Base-by-base conservation (phyloP, 2,888 invertebrate species). In the Rhorus exstirpatorius region DNA sequence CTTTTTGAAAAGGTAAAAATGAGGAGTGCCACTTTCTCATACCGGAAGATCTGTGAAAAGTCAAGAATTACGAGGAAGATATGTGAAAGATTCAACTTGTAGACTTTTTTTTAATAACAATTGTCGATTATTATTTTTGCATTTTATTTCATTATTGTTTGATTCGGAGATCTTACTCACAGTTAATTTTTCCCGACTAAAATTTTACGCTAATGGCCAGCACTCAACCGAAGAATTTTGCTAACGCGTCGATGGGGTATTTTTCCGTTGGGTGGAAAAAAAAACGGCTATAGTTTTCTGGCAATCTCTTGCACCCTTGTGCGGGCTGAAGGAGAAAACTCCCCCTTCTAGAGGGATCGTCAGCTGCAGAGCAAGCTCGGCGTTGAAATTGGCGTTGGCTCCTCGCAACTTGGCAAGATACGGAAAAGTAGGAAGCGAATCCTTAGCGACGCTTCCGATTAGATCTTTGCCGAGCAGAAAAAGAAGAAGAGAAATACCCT, bases 361-460 rank as follows among this genome's bases (percentile, higher is more conserved):
- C 63, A 19, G n/a, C 21, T 51, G 61, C 24, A 49, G 38, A 49
- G 46, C 46, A 46, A 55, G 58, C 67, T 77, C 55, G 58, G 58
- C 58, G 70, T 67, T 61, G 75, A 75, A 79, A 82, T 77, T 72
- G 72, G 63, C 68, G 71, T 65, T 63, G 70, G 63, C 55, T 79
- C 41, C 38, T 38, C 67, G 58, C 17, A 53, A 61, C 31, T 65
- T 55, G 51, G 31, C 38, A 17, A 38, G 76, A 76, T 83, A 76
- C 61, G 65, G 55, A 76, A 35, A 68, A 55, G 55, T 58, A 67
- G 41, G 41, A 44, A 41, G 63, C 41, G 63, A 55, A 72, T 79
- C 71, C 67, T 72, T 44, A 68, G 61, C 51, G 76, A 60, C 53
- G 75, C 70, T 79, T 76, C 75, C 79, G 83, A 83, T 83, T 83